phyloP scores from a whole-genome alignment of 1,140 invertebrate genomes.

The Macrobrachium rosenbergii region DNA sequence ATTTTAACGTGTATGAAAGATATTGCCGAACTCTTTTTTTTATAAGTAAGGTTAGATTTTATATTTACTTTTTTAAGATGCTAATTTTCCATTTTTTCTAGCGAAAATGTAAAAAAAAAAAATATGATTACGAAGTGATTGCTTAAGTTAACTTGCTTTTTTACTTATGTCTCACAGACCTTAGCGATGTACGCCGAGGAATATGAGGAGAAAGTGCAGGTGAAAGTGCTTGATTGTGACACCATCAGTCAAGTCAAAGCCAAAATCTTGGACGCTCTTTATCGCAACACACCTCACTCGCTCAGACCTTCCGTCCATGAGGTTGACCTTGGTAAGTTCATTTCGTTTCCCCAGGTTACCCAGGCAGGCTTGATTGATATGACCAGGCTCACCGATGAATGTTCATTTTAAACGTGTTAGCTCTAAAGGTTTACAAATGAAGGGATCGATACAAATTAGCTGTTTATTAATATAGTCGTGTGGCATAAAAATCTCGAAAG shows the following conservation, averaged over 20 bases:
- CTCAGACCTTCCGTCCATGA: slow-evolving; percentile 91
- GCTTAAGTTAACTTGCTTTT: background rate
- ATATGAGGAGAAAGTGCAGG: slow-evolving; percentile 93
- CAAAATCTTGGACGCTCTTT: slow-evolving; percentile 97
- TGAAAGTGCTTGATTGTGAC: slow-evolving; percentile 98
- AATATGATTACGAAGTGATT: no score
- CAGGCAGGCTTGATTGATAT: background rate
- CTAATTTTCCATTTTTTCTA: no score
- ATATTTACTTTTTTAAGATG: background rate
- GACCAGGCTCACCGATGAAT: no score
- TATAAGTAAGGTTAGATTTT: no score
- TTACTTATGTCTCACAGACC: slow-evolving; percentile 73
- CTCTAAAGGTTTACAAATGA: no score
- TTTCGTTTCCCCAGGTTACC: background rate
- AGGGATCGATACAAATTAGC: no score
- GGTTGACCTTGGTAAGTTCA: slow-evolving; percentile 81
- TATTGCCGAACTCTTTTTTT: no score
- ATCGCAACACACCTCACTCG: slow-evolving; percentile 96
- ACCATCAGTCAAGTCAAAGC: slow-evolving; percentile 98
- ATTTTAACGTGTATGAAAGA: no score
- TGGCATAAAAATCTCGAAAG: no score
- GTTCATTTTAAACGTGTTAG: no score
- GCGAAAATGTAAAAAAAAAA: no score
- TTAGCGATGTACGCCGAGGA: slow-evolving; percentile 94
- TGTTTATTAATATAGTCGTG: no score